These are phyloP conservation scores for Diarsia brunnea DNA, from an alignment of 2,888 invertebrate species.

Conservation along the genomic window DNA sequence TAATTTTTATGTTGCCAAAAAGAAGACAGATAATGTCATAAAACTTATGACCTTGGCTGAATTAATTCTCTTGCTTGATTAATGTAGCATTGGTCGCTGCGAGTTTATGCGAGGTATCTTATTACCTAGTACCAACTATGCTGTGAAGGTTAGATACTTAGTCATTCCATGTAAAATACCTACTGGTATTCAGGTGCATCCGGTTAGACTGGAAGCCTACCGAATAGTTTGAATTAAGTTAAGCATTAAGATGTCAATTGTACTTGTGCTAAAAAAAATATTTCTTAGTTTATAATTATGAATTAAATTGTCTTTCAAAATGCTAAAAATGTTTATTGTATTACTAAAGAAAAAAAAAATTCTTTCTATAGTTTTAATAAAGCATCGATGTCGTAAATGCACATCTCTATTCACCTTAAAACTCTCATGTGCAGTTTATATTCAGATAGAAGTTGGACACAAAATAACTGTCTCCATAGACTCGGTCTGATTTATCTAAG, in stretches of 20 bases:
- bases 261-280: neutral
- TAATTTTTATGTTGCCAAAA: neutral
- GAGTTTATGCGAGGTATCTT: neutral
- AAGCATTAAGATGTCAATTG: neutral
- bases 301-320: neutral
- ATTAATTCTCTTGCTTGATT: neutral
- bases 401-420: slow-evolving; percentile 39
- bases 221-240: neutral
- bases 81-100: neutral
- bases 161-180: neutral
- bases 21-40: neutral
- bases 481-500: slow-evolving; percentile 42
- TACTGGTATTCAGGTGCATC: neutral
- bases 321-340: neutral
- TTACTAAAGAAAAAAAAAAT: neutral
- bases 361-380: neutral
- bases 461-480: slow-evolving; percentile 51
- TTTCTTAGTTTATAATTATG: neutral
- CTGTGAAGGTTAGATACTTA: too few species aligned
- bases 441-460: slow-evolving; percentile 45
- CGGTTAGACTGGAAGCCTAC: neutral
- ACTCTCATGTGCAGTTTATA: slow-evolving; percentile 33
- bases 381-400: slow-evolving; percentile 5
- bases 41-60: too few species aligned
- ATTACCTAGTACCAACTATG: neutral